phyloP scores from a whole-genome alignment of 2,113 vertebrate species.

The Xiphias gladius region DNA sequence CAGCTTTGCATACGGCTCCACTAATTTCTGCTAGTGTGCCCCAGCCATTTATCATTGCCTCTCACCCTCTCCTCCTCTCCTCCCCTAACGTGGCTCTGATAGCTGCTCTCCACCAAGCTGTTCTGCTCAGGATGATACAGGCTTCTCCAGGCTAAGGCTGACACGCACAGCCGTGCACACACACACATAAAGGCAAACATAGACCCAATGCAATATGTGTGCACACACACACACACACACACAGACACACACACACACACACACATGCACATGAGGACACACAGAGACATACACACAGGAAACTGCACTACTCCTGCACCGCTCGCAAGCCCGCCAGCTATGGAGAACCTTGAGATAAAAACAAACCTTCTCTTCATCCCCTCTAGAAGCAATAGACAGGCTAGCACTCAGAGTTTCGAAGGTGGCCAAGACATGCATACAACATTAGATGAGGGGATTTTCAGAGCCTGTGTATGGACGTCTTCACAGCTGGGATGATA shows the following conservation, averaged over 20 bases:
- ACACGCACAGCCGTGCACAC: conserved; percentile 31
- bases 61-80: conserved; percentile 75
- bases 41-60: conserved; percentile 81
- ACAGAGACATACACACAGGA: conserved; percentile 46
- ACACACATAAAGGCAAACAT: conserved; percentile 1
- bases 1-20: conserved; percentile 83
- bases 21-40: conserved; percentile 84
- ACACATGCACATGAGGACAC: conserved; percentile 11
- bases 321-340: conserved; percentile 75
- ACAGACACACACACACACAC: conserved; percentile 1
- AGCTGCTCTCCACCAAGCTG: conserved; percentile 73
- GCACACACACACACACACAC: neutral
- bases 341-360: conserved; percentile 82
- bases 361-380: conserved; percentile 74
- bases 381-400: conserved; percentile 71
- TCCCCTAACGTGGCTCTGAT: conserved; percentile 73
- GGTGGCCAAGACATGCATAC: conserved; percentile 57
- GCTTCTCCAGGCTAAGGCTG: conserved; percentile 67
- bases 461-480: conserved; percentile 28
- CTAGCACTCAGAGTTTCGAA: conserved; percentile 60
- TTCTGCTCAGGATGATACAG: conserved; percentile 69
- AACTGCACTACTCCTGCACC: conserved; percentile 60
- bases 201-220: neutral
- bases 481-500: conserved; percentile 50
- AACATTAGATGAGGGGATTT: conserved; percentile 65